phyloP scores from a whole-genome alignment of 2,113 vertebrate species.

The Motacilla alba region DNA sequence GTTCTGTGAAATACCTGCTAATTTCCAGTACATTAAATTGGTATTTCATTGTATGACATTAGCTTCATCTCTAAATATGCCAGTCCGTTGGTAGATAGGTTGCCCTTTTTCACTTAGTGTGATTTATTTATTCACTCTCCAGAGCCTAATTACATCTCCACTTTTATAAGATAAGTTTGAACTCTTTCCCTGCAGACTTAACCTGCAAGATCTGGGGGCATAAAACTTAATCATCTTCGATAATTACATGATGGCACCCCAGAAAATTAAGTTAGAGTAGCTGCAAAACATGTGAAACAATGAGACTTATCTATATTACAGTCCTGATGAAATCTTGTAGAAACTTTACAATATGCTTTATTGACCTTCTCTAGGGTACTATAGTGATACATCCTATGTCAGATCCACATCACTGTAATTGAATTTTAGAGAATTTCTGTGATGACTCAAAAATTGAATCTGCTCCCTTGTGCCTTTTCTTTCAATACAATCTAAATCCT shows the following conservation, averaged over 20 bases:
- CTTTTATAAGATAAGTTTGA: slow-evolving; percentile 53
- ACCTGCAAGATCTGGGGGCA: slow-evolving; percentile 43
- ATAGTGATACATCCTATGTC: slow-evolving; percentile 20
- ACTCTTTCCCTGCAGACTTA: slow-evolving; percentile 45
- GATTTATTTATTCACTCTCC: slow-evolving; percentile 66
- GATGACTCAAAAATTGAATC: slow-evolving; percentile 39
- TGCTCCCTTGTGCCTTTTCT: slow-evolving; percentile 34
- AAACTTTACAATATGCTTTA: slow-evolving; percentile 18
- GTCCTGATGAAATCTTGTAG: slow-evolving; percentile 16
- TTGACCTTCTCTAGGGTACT: slow-evolving; percentile 25
- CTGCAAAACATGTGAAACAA: slow-evolving; percentile 50
- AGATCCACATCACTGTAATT: slow-evolving; percentile 35
- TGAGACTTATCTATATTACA: slow-evolving; percentile 25
- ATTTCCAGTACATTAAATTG: slow-evolving; percentile 23
- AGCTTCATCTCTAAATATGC: slow-evolving; percentile 13
- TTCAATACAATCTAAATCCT: slow-evolving; percentile 25
- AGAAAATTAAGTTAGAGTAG: slow-evolving; percentile 61
- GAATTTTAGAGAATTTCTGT: slow-evolving; percentile 39
- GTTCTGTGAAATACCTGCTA: slow-evolving; percentile 27
- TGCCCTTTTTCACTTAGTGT: slow-evolving; percentile 26
- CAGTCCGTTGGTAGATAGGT: neutral
- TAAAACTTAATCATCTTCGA: slow-evolving; percentile 63
- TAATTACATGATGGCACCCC: slow-evolving; percentile 53
- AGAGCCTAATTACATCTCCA: slow-evolving; percentile 49
- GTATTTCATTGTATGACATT: neutral